These are phyloP conservation scores for Neopipo cinnamomea DNA, from an alignment of 2,113 vertebrate genomes.

Conservation along the genomic window DNA sequence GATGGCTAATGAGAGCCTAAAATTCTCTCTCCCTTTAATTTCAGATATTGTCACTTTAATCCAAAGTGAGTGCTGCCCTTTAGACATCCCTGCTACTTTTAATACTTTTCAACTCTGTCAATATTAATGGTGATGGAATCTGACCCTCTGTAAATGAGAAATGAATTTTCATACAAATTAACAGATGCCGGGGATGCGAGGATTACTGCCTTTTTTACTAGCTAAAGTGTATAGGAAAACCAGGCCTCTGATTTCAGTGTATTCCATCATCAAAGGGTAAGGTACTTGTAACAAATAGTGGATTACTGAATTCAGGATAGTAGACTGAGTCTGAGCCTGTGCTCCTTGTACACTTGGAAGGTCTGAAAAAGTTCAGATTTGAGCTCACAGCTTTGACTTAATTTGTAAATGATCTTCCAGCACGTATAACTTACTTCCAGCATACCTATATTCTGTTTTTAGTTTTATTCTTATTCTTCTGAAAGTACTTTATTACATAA, in stretches of 20 bases:
- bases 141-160: neutral
- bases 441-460: neutral
- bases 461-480: neutral
- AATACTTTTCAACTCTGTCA: neutral
- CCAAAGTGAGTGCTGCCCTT: neutral
- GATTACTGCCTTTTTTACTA: neutral
- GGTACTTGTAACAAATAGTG: neutral
- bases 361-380: neutral
- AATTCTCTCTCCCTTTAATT: neutral
- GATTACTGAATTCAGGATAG: neutral
- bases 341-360: neutral
- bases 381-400: neutral
- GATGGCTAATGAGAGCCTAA: neutral
- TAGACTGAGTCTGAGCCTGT: neutral
- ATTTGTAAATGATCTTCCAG: neutral
- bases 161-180: neutral
- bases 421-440: neutral
- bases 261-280: neutral
- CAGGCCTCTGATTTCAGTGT: neutral
- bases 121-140: neutral
- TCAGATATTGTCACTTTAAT: neutral
- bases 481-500: conserved; percentile 1
- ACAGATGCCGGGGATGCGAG: neutral
- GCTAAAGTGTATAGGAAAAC: neutral
- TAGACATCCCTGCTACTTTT: neutral